Evolutionary conservation across 37 sponge, comb jelly and placozoan genomes (phyloP), one percentile per base, ranked within the genome.

Genomic region (Axinella damicornis): DNA sequence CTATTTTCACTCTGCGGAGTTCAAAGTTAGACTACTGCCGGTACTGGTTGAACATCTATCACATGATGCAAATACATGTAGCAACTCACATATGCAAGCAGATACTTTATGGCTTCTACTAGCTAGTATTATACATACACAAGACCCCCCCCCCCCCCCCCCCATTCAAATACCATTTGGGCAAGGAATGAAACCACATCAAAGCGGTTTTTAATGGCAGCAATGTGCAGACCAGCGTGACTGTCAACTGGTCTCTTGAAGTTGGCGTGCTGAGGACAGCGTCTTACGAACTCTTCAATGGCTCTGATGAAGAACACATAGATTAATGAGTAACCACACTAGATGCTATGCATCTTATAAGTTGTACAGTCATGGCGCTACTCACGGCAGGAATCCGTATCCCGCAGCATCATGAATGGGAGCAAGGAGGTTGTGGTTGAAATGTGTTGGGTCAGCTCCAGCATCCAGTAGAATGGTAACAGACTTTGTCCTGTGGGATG

Each of bases 381-480:
- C 83, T 58, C 64, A 82, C 83, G 27, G 22, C 28, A 54, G n/a
- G 17, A 85, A 59, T 1, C 85, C 85, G 54, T n/a, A 4, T 34
- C 22, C 74, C 2, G 90, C 84, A 27, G 90, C 90, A 53, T 20
- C 32, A 38, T 89, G 90, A 18, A 89, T 53, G 52, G 66, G 59
- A 25, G 85, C 77, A 64, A 77, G 57, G 57, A 31, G 53, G 20
- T 33, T 40, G 57, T 78, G 28, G 60, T 83, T 89, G 31, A 20
- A 19, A 27, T 74, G 5, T n/a, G 39, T 17, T 15, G 84, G 90
- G 30, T 82, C 63, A 14, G 90, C 90, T 15, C 79, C 79, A 39
- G 84, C 84, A 27, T 89, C 83, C 32, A 89, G 73, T 56, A 89
- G 60, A 9, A 83, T 56, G 18, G 32, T 30, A 4, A 67, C 56